phyloP scores from a whole-genome alignment of 2,888 invertebrate species.

The Standfussiana lucernea region DNA sequence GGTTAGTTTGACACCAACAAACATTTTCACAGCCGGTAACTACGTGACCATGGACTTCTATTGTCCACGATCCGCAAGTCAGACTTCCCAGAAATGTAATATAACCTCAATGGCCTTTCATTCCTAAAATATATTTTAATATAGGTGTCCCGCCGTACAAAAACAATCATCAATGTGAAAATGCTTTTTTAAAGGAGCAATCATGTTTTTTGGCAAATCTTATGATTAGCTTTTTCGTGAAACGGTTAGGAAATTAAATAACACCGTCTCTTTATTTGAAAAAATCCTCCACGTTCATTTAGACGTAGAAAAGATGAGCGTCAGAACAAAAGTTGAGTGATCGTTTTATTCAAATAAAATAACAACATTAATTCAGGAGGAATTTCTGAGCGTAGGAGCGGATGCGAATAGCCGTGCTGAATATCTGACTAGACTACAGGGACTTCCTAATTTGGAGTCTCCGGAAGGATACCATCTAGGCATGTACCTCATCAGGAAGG shows the following conservation, averaged over 20 bases:
- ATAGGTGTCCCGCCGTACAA: conserved; percentile 34
- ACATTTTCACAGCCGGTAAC: conserved; percentile 35
- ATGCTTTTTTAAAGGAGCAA: conserved; percentile 51
- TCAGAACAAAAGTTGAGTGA: conserved; percentile 19
- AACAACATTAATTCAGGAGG: conserved; percentile 31
- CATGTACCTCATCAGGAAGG: conserved; percentile 72
- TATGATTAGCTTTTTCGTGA: conserved; percentile 8
- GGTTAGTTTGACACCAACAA: conserved; percentile 53
- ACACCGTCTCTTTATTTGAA: conserved; percentile 12
- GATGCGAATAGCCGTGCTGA: conserved; percentile 56
- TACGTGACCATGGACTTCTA: conserved; percentile 54
- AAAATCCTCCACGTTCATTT: too few relatives aligned
- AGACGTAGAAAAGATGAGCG: too few relatives aligned
- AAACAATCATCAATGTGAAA: conserved; percentile 43
- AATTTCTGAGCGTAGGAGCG: conserved; percentile 33
- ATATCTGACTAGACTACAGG: conserved; percentile 61
- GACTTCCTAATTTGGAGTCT: conserved; percentile 66
- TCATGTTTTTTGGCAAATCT: conserved; percentile 45
- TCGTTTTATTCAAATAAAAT: conserved; percentile 43
- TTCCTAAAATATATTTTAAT: conserved; percentile 53
- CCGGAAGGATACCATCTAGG: conserved; percentile 68
- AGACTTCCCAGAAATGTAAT: conserved; percentile 58
- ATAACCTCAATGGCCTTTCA: conserved; percentile 47
- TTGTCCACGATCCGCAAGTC: conserved; percentile 58
- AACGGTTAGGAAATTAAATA: conserved; percentile 16